Conservation (phyloP, 2,888 invertebrate genomes). For the Apeira syringaria region DNA sequence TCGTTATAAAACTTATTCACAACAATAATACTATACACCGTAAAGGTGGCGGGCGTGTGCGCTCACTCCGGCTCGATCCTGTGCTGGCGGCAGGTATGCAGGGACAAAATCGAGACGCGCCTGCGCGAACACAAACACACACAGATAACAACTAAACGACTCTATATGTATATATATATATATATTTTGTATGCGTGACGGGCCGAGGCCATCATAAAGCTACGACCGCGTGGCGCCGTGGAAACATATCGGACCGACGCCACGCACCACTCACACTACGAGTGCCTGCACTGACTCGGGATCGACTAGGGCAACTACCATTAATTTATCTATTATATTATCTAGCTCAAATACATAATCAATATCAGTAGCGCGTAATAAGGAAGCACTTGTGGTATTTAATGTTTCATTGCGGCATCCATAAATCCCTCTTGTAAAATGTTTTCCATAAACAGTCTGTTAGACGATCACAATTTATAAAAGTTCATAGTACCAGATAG, state of each 20-base stretch:
- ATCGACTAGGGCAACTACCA: constrained; percentile 24
- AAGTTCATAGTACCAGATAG: neutral
- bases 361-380: neutral
- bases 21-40: constrained; percentile 42
- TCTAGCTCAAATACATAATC: neutral
- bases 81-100: constrained; percentile 9
- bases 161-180: too few relatives aligned
- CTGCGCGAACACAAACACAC: constrained; percentile 8
- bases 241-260: constrained; percentile 37
- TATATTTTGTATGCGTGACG: too few relatives aligned
- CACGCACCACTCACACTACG: constrained; percentile 13
- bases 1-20: constrained; percentile 75
- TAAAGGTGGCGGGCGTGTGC: constrained; percentile 33
- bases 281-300: constrained; percentile 13
- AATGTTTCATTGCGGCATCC: too few relatives aligned
- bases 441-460: too few relatives aligned
- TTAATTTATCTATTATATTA: neutral
- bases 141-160: constrained; percentile 25
- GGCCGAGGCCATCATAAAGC: too few relatives aligned
- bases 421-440: too few relatives aligned
- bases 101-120: constrained; percentile 21
- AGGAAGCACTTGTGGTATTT: neutral
- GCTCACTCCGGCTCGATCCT: constrained; percentile 7
- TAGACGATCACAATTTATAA: too few relatives aligned
- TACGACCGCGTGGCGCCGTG: constrained; percentile 29